Evolutionary conservation across 2,797 vertebrate species (phyloP).

Genomic region (Liasis olivaceus): DNA sequence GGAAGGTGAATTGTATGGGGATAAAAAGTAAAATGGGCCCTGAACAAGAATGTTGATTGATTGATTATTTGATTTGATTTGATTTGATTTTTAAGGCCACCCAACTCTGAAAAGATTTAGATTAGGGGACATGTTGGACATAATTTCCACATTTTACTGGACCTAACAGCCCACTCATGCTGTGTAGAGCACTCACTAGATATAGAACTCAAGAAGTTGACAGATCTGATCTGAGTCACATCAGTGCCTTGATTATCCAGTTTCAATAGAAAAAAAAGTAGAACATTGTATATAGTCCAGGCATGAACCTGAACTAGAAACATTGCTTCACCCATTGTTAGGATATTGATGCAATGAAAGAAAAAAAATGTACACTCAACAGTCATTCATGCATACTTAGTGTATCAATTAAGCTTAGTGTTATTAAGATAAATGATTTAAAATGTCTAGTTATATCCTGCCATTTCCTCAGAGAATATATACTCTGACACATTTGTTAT

Average conservation of each 20-base stretch:
- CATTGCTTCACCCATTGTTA: not conserved
- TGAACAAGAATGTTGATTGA: not conserved
- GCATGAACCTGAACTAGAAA: not conserved
- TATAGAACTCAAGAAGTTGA: not conserved
- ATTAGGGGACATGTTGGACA: not conserved
- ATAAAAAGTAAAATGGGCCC: not conserved
- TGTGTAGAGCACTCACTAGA: not conserved
- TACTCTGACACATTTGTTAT: not conserved
- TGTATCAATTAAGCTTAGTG: conserved; percentile 20
- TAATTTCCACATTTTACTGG: not conserved
- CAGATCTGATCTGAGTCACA: no score
- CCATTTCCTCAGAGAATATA: not conserved
- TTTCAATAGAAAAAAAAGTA: not conserved
- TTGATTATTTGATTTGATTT: not conserved
- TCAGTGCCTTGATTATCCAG: not conserved
- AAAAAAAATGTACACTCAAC: not conserved
- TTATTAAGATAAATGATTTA: conserved; percentile 20
- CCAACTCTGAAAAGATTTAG: not conserved
- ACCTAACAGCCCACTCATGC: not conserved
- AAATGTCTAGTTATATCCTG: conserved; percentile 7
- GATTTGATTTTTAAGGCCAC: not conserved
- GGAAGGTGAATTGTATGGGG: not conserved
- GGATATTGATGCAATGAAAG: not conserved
- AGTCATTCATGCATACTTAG: not conserved
- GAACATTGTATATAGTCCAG: not conserved